Conservation (phyloP, 2,888 invertebrate species). For the Parasteatoda lunata region DNA sequence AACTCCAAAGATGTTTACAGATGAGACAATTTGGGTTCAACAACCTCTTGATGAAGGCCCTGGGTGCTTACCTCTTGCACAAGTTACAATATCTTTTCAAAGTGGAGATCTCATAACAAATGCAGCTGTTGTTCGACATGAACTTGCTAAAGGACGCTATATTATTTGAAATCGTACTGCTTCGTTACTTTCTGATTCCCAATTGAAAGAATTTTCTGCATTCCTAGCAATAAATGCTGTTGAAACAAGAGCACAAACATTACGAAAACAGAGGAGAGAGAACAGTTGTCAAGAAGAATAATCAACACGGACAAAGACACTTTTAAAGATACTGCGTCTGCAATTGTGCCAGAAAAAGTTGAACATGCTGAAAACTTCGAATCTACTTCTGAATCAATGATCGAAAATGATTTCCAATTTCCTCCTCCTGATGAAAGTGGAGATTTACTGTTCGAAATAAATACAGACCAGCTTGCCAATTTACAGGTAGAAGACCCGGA, state of each 20-base stretch:
- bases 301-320: no score
- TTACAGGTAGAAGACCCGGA: no score
- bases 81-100: not conserved
- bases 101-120: not conserved
- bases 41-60: constrained; percentile 2
- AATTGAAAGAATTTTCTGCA: not conserved
- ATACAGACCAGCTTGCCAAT: no score
- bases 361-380: no score
- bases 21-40: not conserved
- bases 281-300: not conserved
- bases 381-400: no score
- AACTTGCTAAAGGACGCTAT: constrained; percentile 15
- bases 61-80: not conserved
- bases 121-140: not conserved
- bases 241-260: constrained; percentile 10
- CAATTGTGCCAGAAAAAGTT: no score
- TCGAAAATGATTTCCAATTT: no score
- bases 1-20: not conserved
- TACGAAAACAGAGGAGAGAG: no score
- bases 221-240: not conserved
- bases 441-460: no score
- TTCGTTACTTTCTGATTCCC: not conserved
- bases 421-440: no score
- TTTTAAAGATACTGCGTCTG: no score
- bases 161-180: not conserved